phyloP scores from a whole-genome alignment of 35 echinoderm and acorn worm genomes.

The Diadema setosum region DNA sequence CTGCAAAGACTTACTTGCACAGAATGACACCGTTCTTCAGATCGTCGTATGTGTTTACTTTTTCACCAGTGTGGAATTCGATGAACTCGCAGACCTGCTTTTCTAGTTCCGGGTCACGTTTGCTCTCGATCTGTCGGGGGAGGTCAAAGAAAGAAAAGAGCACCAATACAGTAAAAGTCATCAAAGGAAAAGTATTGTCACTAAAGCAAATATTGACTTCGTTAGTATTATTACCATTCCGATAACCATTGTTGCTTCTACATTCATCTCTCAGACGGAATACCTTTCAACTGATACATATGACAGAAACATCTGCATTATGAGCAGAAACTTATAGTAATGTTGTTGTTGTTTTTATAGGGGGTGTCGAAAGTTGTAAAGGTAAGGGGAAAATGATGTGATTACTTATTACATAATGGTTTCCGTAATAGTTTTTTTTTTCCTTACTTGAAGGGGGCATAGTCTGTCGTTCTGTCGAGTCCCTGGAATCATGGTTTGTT shows the following conservation, averaged over 20 bases:
- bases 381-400: no score
- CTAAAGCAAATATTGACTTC: neutral
- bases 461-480: no score
- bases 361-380: no score
- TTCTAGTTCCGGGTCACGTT: slow-evolving; percentile 35
- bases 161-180: neutral
- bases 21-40: slow-evolving; percentile 37
- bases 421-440: no score
- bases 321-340: no score
- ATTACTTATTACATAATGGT: no score
- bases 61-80: neutral
- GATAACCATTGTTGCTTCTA: neutral
- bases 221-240: neutral
- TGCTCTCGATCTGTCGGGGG: slow-evolving; percentile 20
- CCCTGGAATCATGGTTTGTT: no score
- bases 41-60: neutral
- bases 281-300: neutral
- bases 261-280: neutral
- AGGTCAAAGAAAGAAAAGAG: neutral
- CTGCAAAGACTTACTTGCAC: slow-evolving; percentile 37
- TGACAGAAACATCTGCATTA: neutral
- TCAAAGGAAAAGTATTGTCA: neutral
- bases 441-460: no score
- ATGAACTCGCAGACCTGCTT: slow-evolving; percentile 1
- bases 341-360: no score